These are phyloP conservation scores for Hydroisotoma schaefferi DNA, from an alignment of 2,888 invertebrate genomes.

Conservation along the genomic window DNA sequence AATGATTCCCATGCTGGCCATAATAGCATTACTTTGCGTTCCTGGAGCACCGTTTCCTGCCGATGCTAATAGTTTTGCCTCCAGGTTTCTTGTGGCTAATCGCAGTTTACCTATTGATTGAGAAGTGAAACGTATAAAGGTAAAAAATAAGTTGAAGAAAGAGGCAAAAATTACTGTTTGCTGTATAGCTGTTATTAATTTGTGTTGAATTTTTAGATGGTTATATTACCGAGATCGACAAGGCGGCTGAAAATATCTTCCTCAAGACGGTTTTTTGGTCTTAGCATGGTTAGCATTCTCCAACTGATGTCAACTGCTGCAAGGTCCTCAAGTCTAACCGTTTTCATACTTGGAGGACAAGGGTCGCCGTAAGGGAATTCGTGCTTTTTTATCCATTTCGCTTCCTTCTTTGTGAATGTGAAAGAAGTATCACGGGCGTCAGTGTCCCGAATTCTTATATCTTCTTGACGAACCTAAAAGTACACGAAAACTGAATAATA, in stretches of 20 bases:
- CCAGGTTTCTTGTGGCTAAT: slow-evolving; percentile 34
- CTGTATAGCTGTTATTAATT: too few relatives aligned
- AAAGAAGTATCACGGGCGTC: slow-evolving; percentile 57
- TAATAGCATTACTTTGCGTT: slow-evolving; percentile 25
- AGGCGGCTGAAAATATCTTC: slow-evolving; percentile 80
- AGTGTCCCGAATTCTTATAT: slow-evolving; percentile 70
- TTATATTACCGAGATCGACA: slow-evolving; percentile 46
- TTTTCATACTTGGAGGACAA: slow-evolving; percentile 75
- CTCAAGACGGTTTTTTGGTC: slow-evolving; percentile 77
- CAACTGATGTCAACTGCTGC: slow-evolving; percentile 84
- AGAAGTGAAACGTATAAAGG: too few relatives aligned
- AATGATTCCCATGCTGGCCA: slow-evolving; percentile 38
- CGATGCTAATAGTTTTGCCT: slow-evolving; percentile 32
- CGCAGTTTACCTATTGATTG: too few relatives aligned
- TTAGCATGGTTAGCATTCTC: slow-evolving; percentile 84
- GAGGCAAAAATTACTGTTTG: too few relatives aligned
- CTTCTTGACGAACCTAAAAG: slow-evolving; percentile 50
- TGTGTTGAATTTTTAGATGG: too few relatives aligned
- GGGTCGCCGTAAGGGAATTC: slow-evolving; percentile 69
- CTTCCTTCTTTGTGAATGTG: slow-evolving; percentile 69
- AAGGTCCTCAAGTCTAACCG: slow-evolving; percentile 69
- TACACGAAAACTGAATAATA: not conserved
- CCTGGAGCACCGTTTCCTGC: slow-evolving; percentile 30
- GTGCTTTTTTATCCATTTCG: slow-evolving; percentile 53
- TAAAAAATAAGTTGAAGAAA: too few relatives aligned